Evolutionary conservation across 1,140 invertebrate genomes (phyloP), one percentile per base, ranked within the genome.

Genomic region (Eriosoma lanigerum): DNA sequence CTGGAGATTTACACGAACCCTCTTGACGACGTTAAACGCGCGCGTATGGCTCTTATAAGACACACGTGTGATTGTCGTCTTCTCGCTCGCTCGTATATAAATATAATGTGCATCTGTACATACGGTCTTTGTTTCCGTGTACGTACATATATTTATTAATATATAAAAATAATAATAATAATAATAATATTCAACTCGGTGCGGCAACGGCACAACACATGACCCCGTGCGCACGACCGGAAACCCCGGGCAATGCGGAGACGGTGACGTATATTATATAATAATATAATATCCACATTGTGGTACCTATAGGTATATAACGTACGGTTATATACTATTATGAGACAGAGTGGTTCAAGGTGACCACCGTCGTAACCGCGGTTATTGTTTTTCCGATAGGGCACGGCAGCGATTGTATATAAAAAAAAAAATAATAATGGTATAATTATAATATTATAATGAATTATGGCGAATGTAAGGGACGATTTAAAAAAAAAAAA

Each of bases 181-280:
- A 38, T 38, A 38, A 38, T 38, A 38, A 38, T 38, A 38, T 4
- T 38, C 8, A 38, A 38, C 32, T 38, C 32, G 32, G 32, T 4
- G 10, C 60, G 56, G 56, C 52, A 3, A 19, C 24, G 68, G 24
- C 50, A n/a, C 44, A 72, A 54, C 68, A 72, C 68, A 72, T 72
- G 48, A 72, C 44, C 68, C 68, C 26, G 48, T 26, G 68, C 19
- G 24, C 68, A 72, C 68, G 44, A 72, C 68, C 68, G 68, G 68
- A 72, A 72, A 26, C 50, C 21, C 24, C 24, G 48, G 19, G 46
- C 50, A 72, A 26, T 24, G 46, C 48, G 68, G 60, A 26, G 17
- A 24, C 24, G 26, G 17, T 13, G 24, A 60, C 13, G 58, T 26
- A 13, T 29, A 29, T 29, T n/a, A n/a, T n/a, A n/a, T n/a, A n/a